Evolutionary conservation across 2,113 vertebrate genomes (phyloP), one percentile per base, ranked within the genome.

Genomic region (Aythya baeri): DNA sequence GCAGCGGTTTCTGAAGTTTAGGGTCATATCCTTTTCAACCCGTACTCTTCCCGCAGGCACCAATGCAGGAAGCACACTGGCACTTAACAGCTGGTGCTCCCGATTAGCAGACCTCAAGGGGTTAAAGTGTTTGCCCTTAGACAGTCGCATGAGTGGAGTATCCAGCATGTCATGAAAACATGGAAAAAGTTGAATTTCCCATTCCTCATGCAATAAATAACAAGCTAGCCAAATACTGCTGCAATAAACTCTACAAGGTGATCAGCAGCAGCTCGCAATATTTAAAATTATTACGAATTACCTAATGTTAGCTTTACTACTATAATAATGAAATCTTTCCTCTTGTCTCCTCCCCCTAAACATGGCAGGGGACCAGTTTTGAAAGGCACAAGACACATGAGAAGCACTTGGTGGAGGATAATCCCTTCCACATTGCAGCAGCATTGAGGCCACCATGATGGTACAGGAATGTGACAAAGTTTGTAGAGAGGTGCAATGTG

Each of bases 41-140:
- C 58, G 38, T 70, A 25, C 70, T 83, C 73, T 89, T 87, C 88
- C 91, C 0, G 3, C 80, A 88, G 93, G 91, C 93, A 58, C 18
- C 36, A 50, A 44, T 4, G 67, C 73, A 86, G 85, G 74, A 84
- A 73, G 66, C 86, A 52, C 0, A 2, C 75, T 95, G 88, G 93
- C 93, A 93, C 61, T 63, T 73, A 92, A 52, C 94, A 97, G 95
- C 95, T 96, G 94, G 67, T 93, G 91, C 79, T 93, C 74, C 91
- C 87, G 93, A 93, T 95, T 83, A 94, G 85, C 59, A 88, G 94
- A 62, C 90, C 92, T 94, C 96, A 93, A 94, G 93, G 87, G 93
- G 93, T 97, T 96, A 96, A 97, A 88, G 72, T 78, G 72, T 82
- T 96, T 93, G 93, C 73, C 92, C 85, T 88, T 21, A 80, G 74